Percentiles rank a stretch among this genome's conserved stretches.
These are phyloP conservation scores for Phyllopteryx taeniolatus DNA, from an alignment of 2,113 vertebrate species.

Conservation along the genomic window DNA sequence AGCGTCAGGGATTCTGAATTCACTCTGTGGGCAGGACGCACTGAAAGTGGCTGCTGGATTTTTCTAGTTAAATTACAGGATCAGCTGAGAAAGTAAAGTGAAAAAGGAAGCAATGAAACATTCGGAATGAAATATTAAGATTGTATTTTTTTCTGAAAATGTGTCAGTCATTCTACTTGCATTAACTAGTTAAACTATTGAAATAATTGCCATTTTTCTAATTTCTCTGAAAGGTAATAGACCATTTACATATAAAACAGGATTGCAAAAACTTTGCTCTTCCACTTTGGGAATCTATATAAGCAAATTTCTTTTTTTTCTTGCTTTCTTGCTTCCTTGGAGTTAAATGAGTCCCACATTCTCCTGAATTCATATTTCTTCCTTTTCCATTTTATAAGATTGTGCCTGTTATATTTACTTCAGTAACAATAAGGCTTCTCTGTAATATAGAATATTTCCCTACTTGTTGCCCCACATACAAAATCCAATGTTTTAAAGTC, in stretches of 20 bases:
- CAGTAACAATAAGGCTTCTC: conserved; percentile 6
- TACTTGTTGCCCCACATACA: conserved; percentile 6
- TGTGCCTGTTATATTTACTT: background rate
- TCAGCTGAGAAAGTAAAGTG: background rate
- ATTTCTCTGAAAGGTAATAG: no score
- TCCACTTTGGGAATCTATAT: background rate
- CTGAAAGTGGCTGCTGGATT: conserved; percentile 39
- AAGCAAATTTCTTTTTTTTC: background rate
- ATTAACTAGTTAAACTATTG: background rate
- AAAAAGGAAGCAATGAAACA: conserved; percentile 14
- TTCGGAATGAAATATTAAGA: background rate
- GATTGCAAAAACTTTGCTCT: background rate
- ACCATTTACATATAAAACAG: no score
- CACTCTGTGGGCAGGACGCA: conserved; percentile 40
- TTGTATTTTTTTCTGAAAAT: conserved; percentile 21
- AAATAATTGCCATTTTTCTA: no score
- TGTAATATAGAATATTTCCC: conserved; percentile 19
- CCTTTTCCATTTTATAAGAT: background rate
- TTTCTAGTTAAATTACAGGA: conserved; percentile 42
- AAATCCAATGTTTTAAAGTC: conserved; percentile 44
- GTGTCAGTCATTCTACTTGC: background rate
- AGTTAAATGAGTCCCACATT: background rate
- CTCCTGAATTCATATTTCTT: background rate
- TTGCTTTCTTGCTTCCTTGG: background rate
- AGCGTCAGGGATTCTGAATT: conserved; percentile 37